phyloP scores from a whole-genome alignment of 1,140 invertebrate species.

The Drosophila sulfurigaster region DNA sequence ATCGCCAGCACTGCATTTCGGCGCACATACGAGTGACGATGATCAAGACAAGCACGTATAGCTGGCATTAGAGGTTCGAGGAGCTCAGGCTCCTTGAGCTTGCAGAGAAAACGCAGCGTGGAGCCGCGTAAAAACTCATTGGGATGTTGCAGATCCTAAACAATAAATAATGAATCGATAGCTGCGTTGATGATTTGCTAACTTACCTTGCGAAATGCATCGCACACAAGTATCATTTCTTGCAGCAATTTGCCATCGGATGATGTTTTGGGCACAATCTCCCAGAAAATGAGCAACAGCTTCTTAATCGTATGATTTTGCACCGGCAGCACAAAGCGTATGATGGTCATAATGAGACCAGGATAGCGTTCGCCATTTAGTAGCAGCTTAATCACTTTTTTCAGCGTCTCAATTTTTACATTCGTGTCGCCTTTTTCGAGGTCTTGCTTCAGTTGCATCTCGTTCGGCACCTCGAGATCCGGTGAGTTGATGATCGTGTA shows the following conservation, averaged over 20 bases:
- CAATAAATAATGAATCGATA: too few species aligned
- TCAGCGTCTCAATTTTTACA: slow-evolving; percentile 97
- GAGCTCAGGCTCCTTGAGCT: slow-evolving; percentile 98
- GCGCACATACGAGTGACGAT: slow-evolving; percentile 98
- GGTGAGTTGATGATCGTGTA: slow-evolving; percentile 98
- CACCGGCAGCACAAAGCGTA: slow-evolving; percentile 97
- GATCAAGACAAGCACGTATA: slow-evolving; percentile 97
- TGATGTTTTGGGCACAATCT: slow-evolving; percentile 99
- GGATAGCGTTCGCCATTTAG: slow-evolving; percentile 97
- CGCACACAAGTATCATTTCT: slow-evolving; percentile 99
- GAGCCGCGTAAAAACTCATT: slow-evolving; percentile 99
- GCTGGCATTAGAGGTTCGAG: slow-evolving; percentile 99
- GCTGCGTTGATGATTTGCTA: too few species aligned
- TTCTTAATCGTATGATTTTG: slow-evolving; percentile 99
- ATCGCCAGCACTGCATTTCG: slow-evolving; percentile 99
- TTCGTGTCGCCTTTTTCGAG: slow-evolving; percentile 95
- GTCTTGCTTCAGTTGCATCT: slow-evolving; percentile 96
- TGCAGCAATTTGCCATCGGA: slow-evolving; percentile 98
- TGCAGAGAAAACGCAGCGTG: slow-evolving; percentile 98
- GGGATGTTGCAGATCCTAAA: slow-evolving; percentile 98
- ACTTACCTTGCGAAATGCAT: slow-evolving; percentile 97
- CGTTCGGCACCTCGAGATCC: slow-evolving; percentile 95
- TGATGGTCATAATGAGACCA: slow-evolving; percentile 98
- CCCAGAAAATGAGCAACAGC: slow-evolving; percentile 98
- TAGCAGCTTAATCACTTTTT: slow-evolving; percentile 98